These are phyloP conservation scores for Tangara arthus DNA, from an alignment of 2,797 vertebrate genomes.

Conservation along the genomic window DNA sequence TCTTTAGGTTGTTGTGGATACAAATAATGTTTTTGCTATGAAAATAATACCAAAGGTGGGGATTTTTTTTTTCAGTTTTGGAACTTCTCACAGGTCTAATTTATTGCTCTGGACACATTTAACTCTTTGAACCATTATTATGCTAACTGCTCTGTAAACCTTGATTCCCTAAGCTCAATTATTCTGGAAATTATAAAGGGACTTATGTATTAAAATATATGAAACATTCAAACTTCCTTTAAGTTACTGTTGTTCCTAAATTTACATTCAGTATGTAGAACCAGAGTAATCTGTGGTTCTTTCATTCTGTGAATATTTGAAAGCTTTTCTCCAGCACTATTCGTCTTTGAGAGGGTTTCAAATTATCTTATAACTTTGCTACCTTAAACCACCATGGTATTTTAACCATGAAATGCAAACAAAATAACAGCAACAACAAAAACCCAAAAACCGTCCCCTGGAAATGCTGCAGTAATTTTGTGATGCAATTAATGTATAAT, in stretches of 20 bases:
- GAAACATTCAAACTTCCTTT: not conserved
- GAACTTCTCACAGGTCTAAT: not conserved
- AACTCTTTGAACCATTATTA: not conserved
- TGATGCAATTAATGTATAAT: not conserved
- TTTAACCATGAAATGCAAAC: not conserved
- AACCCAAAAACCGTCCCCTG: fast-evolving
- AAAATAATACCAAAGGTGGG: not conserved
- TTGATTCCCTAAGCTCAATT: not conserved
- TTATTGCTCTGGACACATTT: not conserved
- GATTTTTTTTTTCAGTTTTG: not conserved
- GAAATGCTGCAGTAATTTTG: not conserved
- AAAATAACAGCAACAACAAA: not conserved
- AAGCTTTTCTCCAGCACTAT: not conserved
- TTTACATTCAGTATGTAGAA: not conserved
- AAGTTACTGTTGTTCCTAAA: not conserved
- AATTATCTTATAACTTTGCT: not conserved
- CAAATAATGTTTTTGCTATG: not conserved
- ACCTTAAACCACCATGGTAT: not conserved
- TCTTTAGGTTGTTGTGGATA: not conserved
- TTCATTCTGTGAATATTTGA: not conserved
- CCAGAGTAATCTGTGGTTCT: not conserved
- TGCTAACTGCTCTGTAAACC: not conserved
- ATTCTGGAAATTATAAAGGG: not conserved
- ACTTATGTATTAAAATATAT: not conserved
- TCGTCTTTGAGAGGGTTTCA: not conserved